These are phyloP conservation scores for Australoheros facetus DNA, from an alignment of 2,797 vertebrate species.

Conservation along the genomic window DNA sequence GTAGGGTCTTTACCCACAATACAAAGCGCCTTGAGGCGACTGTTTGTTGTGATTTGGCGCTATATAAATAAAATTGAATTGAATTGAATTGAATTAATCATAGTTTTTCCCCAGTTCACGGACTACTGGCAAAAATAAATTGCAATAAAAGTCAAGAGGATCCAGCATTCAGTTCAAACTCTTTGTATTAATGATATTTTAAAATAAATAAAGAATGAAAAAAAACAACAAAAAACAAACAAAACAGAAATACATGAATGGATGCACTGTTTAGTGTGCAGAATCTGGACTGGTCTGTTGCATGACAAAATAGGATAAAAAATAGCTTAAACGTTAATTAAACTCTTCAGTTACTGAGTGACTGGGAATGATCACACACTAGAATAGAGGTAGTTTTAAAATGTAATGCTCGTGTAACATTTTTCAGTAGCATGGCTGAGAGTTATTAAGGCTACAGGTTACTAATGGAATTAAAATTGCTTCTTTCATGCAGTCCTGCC, in stretches of 20 bases:
- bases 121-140: neutral
- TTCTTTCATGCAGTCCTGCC: neutral
- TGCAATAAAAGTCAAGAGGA: neutral
- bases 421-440: neutral
- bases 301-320: neutral
- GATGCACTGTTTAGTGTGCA: neutral
- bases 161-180: neutral
- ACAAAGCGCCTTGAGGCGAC: too few relatives aligned
- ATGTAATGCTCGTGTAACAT: neutral
- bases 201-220: neutral
- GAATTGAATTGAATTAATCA: too few relatives aligned
- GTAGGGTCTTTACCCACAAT: too few relatives aligned
- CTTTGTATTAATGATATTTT: neutral
- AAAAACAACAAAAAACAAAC: neutral
- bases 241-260: neutral
- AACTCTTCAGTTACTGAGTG: neutral
- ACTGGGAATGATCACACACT: neutral
- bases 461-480: slow-evolving; percentile 11
- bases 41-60: too few relatives aligned
- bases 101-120: neutral
- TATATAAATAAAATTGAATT: too few relatives aligned
- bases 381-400: neutral
- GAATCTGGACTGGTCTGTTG: neutral
- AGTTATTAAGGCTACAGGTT: neutral
- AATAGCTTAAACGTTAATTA: neutral